Percentiles rank a stretch among this genome's conserved stretches.
Conservation (phyloP, 2,888 invertebrate species). For the Campoletis raptor region DNA sequence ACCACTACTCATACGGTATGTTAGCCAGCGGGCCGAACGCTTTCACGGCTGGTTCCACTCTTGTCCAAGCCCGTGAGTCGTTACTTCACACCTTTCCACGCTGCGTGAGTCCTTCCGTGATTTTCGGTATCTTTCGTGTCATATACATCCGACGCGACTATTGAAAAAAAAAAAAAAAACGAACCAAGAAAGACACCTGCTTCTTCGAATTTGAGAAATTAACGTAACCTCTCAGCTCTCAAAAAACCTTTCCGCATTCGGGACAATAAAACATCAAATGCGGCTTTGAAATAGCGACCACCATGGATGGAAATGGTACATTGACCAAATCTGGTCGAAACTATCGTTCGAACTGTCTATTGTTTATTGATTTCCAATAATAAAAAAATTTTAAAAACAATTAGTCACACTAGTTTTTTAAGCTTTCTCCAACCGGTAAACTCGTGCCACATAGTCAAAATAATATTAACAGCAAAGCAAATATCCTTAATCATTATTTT, state of each 20-base stretch:
- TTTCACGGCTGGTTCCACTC: conserved; percentile 66
- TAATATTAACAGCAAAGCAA: background rate
- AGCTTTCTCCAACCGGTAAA: no score
- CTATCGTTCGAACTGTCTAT: background rate
- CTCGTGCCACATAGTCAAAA: no score
- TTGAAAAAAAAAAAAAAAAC: background rate
- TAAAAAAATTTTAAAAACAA: no score
- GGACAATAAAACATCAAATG: conserved; percentile 21
- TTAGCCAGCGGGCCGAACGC: conserved; percentile 51
- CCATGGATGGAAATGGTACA: background rate
- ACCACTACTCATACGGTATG: conserved; percentile 49
- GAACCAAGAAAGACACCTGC: conserved; percentile 2
- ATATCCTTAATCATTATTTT: background rate
- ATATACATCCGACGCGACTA: background rate
- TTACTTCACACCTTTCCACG: conserved; percentile 63
- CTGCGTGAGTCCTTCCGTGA: conserved; percentile 22
- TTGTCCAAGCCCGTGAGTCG: conserved; percentile 39
- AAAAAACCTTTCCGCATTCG: conserved; percentile 1
- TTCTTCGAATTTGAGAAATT: conserved; percentile 16
- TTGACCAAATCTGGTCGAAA: background rate
- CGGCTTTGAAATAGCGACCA: background rate
- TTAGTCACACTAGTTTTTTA: background rate
- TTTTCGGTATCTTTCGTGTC: conserved; percentile 19
- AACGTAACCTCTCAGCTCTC: background rate
- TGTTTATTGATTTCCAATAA: background rate